Conservation (phyloP, 2,888 invertebrate genomes). For the Lasioglossum vierecki region DNA sequence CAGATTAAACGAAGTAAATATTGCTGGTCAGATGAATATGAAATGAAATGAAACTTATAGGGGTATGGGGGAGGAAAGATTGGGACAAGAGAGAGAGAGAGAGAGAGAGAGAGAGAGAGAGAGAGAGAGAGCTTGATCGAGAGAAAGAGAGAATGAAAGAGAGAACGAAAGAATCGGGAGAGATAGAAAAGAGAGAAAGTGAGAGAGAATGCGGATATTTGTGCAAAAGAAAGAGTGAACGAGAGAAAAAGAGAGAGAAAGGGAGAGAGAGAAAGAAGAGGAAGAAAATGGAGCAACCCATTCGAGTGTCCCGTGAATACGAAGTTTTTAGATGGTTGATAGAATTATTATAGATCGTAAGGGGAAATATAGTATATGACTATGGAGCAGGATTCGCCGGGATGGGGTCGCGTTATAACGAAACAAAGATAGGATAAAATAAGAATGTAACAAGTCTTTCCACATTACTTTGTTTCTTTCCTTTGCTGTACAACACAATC, state of each 20-base stretch:
- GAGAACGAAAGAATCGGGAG: conserved; percentile 30
- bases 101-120: neutral
- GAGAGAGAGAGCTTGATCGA: neutral
- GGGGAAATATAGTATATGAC: conserved; percentile 20
- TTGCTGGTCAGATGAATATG: neutral
- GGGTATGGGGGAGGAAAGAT: neutral
- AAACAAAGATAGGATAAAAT: conserved; percentile 57
- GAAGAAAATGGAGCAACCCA: neutral
- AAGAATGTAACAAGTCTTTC: conserved; percentile 67
- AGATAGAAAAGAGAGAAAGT: conserved; percentile 29
- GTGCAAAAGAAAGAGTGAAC: neutral
- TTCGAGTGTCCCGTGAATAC: conserved; percentile 28
- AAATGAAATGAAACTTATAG: neutral
- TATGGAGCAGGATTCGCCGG: conserved; percentile 18
- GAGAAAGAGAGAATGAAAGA: conserved; percentile 15
- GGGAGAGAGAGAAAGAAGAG: conserved; percentile 11
- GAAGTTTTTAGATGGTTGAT: conserved; percentile 49
- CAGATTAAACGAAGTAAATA: conserved; percentile 29
- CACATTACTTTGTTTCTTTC: conserved; percentile 69
- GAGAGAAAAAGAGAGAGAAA: conserved; percentile 5
- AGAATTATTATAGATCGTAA: conserved; percentile 55
- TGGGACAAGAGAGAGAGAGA: neutral
- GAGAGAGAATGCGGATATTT: conserved; percentile 18
- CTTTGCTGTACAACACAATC: conserved; percentile 62
- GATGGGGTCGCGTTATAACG: conserved; percentile 56